phyloP scores from a whole-genome alignment of 2,797 vertebrate genomes.

The Valencia hispanica region DNA sequence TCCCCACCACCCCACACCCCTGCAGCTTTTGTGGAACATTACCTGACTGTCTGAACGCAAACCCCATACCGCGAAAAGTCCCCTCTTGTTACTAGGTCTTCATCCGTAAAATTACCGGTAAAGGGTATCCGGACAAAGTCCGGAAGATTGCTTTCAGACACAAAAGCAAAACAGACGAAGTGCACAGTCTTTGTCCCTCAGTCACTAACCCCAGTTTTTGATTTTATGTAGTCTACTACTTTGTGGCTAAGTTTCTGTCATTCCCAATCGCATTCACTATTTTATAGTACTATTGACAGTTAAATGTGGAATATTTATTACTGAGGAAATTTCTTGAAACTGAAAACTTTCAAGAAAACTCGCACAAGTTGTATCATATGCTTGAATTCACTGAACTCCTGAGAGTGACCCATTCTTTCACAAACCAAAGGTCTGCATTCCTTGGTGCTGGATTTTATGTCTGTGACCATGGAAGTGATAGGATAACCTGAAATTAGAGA shows the following conservation, averaged over 20 bases:
- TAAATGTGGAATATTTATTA: not conserved
- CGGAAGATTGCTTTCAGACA: too few relatives aligned
- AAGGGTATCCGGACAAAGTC: too few relatives aligned
- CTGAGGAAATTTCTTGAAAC: not conserved
- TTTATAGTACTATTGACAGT: not conserved
- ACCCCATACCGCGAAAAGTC: too few relatives aligned
- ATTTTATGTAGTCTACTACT: not conserved
- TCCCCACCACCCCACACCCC: too few relatives aligned
- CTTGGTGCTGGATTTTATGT: not conserved
- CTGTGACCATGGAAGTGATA: not conserved
- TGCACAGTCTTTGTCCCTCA: not conserved
- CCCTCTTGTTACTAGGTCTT: too few relatives aligned
- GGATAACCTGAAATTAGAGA: too few relatives aligned
- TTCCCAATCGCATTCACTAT: not conserved
- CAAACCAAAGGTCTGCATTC: not conserved
- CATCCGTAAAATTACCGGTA: too few relatives aligned
- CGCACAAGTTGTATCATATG: not conserved
- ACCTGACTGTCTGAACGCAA: too few relatives aligned
- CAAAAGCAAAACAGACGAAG: too few relatives aligned
- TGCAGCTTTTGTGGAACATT: too few relatives aligned
- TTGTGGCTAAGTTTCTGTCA: not conserved
- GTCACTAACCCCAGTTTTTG: not conserved
- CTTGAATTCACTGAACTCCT: not conserved
- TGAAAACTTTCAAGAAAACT: too few relatives aligned
- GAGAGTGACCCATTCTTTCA: not conserved